Evolutionary conservation across 2,888 invertebrate genomes (phyloP), one percentile per base, ranked within the genome.

Genomic region (Scelioninae gen. 1): DNA sequence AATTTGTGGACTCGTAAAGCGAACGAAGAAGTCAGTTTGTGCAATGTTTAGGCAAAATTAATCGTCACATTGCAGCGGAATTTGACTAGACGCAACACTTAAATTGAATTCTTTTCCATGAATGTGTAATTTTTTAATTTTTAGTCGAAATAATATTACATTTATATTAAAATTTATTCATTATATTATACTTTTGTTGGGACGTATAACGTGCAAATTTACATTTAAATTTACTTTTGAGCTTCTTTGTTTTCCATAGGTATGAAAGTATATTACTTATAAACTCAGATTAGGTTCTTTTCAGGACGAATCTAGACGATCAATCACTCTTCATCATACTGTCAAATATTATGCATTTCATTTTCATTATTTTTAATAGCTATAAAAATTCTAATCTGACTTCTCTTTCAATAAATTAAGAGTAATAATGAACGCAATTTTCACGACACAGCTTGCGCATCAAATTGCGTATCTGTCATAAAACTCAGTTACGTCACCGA

Each of bases 401-500:
- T 45, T 31, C 23, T n/a, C n/a, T 16, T 34, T 43, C 31, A 49
- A 71, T 58, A 34, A 49, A 51, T 55, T 60, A 51, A 71, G 45
- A 51, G 43, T 5, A 71, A 62, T 56, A 79, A 62, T 81, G 47
- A 69, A 75, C 23, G 23, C 63, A 71, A 53, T 58, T 47, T 65
- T 23, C 9, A 51, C 47, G 58, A 40, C 53, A 63, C 15, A 23
- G 23, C 29, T 51, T 53, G 58, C 15, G 34, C 75, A 23, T 71
- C 63, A 53, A 76, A 62, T 68, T 71, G 55, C 56, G 32, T 15
- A 55, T 34, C 23, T 63, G 62, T 74, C 68, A 81, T 76, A 71
- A 65, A 76, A 58, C 58, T 63, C 8, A 16, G 13, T 82, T 82
- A 62, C 82, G 55, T 76, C 72, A 82, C 23, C n/a, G 32, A 29